phyloP scores from a whole-genome alignment of 2,888 invertebrate species.

The Phalera bucephala region DNA sequence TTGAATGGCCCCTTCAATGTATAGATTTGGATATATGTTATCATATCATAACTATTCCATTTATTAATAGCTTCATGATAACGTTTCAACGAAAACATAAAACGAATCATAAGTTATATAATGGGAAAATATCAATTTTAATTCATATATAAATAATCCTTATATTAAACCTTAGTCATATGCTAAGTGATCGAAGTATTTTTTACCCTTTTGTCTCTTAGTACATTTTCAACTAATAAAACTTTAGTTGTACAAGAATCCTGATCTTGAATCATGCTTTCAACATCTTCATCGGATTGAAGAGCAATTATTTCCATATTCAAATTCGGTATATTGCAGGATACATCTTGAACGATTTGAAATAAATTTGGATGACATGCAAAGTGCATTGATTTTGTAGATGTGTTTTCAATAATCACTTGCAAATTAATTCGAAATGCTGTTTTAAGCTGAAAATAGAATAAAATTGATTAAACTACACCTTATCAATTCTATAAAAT shows the following conservation, averaged over 20 bases:
- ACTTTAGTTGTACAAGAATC: constrained; percentile 29
- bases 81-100: too few species aligned
- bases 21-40: too few species aligned
- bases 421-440: constrained; percentile 47
- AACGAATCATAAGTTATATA: too few species aligned
- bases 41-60: too few species aligned
- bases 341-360: constrained; percentile 28
- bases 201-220: constrained; percentile 43
- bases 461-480: too few species aligned
- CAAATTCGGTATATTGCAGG: constrained; percentile 21
- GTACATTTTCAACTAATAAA: constrained; percentile 40
- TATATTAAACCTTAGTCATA: too few species aligned
- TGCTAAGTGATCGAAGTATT: too few species aligned
- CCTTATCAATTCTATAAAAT: too few species aligned
- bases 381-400: constrained; percentile 25
- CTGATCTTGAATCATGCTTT: constrained; percentile 13
- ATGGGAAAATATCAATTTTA: too few species aligned
- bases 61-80: too few species aligned
- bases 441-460: constrained; percentile 41
- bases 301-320: constrained; percentile 9
- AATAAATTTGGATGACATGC: constrained; percentile 23
- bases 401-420: constrained; percentile 46
- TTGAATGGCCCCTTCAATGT: too few species aligned
- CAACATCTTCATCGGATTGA: constrained; percentile 3
- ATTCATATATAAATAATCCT: too few species aligned